A percentile compares a stretch with the other conserved stretches of the same genome.
These are phyloP conservation scores for Leguminivora glycinivorella DNA, from an alignment of 1,140 invertebrate species.

Conservation along the genomic window DNA sequence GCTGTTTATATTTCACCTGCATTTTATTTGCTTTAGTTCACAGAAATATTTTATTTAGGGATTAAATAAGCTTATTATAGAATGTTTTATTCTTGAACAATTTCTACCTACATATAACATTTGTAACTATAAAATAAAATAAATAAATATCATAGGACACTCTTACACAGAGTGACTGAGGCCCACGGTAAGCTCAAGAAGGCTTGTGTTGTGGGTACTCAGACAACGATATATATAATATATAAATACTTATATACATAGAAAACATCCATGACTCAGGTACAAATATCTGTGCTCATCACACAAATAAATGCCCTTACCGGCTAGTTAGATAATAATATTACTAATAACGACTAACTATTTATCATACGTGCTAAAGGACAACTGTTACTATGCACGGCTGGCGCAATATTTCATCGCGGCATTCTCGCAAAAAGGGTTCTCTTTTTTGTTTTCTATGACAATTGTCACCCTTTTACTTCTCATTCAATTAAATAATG, in stretches of 20 bases:
- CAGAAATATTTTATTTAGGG: constrained; percentile 11
- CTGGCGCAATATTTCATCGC: constrained; percentile 75
- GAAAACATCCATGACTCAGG: too few relatives aligned
- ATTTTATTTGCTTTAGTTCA: constrained; percentile 36
- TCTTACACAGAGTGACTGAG: too few relatives aligned
- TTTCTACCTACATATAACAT: neutral
- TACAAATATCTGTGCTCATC: too few relatives aligned
- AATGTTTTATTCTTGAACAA: neutral
- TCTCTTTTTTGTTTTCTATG: constrained; percentile 76
- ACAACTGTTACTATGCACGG: constrained; percentile 74
- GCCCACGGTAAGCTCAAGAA: too few relatives aligned
- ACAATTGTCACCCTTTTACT: constrained; percentile 78
- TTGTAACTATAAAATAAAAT: neutral
- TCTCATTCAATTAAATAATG: constrained; percentile 79
- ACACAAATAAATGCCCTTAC: too few relatives aligned
- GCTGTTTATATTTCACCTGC: constrained; percentile 59
- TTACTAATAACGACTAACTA: constrained; percentile 21
- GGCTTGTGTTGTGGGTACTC: too few relatives aligned
- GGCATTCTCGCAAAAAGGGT: constrained; percentile 62
- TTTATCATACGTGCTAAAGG: constrained; percentile 43
- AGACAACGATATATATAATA: too few relatives aligned
- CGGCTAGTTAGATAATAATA: neutral
- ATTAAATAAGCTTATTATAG: neutral
- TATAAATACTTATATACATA: too few relatives aligned
- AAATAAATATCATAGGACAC: too few relatives aligned